Evolutionary conservation across 2,888 invertebrate species (phyloP), one percentile per base, ranked within the genome.

Genomic region (Pasiphila rectangulata): DNA sequence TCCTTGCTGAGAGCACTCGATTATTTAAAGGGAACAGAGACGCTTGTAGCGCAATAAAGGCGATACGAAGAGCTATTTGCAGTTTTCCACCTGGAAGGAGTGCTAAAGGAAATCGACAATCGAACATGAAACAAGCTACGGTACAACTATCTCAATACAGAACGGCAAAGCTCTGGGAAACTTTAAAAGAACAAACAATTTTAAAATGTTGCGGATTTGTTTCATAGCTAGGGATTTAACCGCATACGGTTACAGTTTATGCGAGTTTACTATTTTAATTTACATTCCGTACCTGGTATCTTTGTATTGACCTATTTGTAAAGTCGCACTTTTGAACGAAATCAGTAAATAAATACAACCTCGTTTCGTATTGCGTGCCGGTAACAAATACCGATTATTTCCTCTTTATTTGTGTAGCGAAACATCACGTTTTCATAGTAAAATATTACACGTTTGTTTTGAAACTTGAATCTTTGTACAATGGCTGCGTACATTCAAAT

Each of bases 11-110:
- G 59, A 63, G 60, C 56, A 63, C 66, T 79, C 71, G 72, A 81
- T 78, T 77, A 79, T 79, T 78, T 69, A 75, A 65, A 66, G 69
- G 64, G 59, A 56, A 61, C 57, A 64, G 64, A 67, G 73, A 72
- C 75, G 68, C 57, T 38, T 63, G 64, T 68, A 74, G 72, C 75
- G 69, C 69, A 71, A 48, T 50, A 51, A 44, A 25, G 27, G 34
- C 24, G 24, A 37, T 39, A 69, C 63, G 67, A 67, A 77, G 69
- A 75, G 72, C 75, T 69, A 76, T 74, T 79, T 74, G 20, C 29
- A 27, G 27, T 30, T 43, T 48, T 44, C 64, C 71, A 76, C 72
- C 65, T 72, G 67, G 54, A 61, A 59, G 54, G 52, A 57, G 29
- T 49, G 49, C 48, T 45, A 71, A 70, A 68, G 67, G 64, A 72